Evolutionary conservation across 2,888 invertebrate genomes (phyloP), one percentile per base, ranked within the genome.

Genomic region (Phengaris arion): DNA sequence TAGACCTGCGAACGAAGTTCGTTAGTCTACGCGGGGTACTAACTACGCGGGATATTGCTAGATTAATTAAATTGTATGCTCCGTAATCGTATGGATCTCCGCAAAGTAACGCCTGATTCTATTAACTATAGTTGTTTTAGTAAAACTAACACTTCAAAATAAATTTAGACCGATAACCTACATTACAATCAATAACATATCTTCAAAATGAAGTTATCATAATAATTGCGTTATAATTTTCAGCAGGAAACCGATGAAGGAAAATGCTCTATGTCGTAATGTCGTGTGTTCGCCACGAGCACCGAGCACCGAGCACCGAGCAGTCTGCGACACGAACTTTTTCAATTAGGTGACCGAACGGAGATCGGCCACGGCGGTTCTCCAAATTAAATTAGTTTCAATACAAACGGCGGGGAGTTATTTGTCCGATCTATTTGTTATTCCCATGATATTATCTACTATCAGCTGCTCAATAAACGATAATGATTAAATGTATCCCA

Each of bases 381-480:
- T 84, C 82, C 84, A 85, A 89, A 90, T 90, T 89, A 86, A 89
- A 90, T 91, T 89, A 90, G 90, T 89, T 89, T 85, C 82, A 81
- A 80, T 81, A 82, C 81, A 81, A 81, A 78, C 79, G 45, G 54
- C 35, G 68, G 35, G 13, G 54, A 22, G 52, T 72, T 35, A 54
- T 72, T 72, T n/a, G 22, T 15, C 22, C 72, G 54, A 35, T 72
- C 72, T 72, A 54, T 72, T 72, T 6, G 52, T 72, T 54, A 54
- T 72, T 35, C 70, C n/a, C 15, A 13, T 9, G 48, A 15, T 48
- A 8, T 48, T 69, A 69, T 69, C 46, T 6, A 22, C n/a, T 13
- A 12, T 64, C 35, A 12, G 64, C 64, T 35, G 64, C 64, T 12
- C 35, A 35, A 64, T 35, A 35, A 64, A 10, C 64, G 12, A 35